Evolutionary conservation across 2,113 vertebrate genomes (phyloP), one percentile per base, ranked within the genome.

Genomic region (Lophius piscatorius): DNA sequence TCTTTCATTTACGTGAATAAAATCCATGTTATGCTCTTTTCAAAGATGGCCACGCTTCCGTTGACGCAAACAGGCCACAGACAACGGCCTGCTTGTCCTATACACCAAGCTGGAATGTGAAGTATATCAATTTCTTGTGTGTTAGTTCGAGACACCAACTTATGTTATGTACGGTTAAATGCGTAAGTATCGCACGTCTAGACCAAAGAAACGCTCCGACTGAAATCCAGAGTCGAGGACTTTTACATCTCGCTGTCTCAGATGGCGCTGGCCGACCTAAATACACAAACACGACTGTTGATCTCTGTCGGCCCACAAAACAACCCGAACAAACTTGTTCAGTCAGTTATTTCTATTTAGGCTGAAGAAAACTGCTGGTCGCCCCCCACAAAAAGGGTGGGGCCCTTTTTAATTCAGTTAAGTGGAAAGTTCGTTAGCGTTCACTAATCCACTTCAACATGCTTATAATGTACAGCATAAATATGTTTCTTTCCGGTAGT

Each of bases 241-340:
- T n/a, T n/a, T n/a, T n/a, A n/a, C n/a, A n/a, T n/a, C n/a, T n/a
- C n/a, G n/a, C n/a, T n/a, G n/a, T n/a, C n/a, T 73, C 35, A 49
- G 12, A 42, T 3, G 10, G 31, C 14, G 33, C 44, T 20, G 16
- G 9, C 31, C 71, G 80, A 73, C 63, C 76, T 76, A 73, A 80
- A 81, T 75, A 61, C 38, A 48, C 64, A 67, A 28, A 68, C 45
- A 66, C 62, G 72, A 76, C 71, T 50, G 64, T 71, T 61, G 57
- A 61, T 60, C 38, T 78, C 58, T 46, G 61, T 52, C 52, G 62
- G 24, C 44, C 63, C 74, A 52, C 49, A 69, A 63, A 75, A 74
- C 72, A 59, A 63, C 66, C 38, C 60, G 56, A 64, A 67, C 48
- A 23, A 22, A 36, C 58, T 67, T 59, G 54, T 64, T 64, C 40